Evolutionary conservation across 2,797 vertebrate species (phyloP).

Genomic region (Capromys pilorides): DNA sequence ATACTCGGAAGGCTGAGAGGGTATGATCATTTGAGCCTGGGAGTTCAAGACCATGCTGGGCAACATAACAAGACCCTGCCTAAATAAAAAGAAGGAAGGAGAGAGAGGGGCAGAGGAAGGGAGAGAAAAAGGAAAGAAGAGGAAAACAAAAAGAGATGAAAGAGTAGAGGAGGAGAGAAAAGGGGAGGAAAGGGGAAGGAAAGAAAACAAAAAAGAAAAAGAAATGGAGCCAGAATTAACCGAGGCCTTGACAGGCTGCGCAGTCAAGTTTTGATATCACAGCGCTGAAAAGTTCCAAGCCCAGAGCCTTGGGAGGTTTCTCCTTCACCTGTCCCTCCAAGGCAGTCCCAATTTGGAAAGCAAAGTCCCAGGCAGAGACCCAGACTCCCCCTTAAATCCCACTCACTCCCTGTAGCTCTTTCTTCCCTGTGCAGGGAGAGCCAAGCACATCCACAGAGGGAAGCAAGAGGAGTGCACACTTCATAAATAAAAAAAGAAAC

Average conservation of each 20-base stretch:
- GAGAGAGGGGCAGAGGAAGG: too few species aligned
- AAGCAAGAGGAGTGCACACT: conserved; percentile 67
- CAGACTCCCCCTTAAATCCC: neutral
- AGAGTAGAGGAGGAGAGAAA: too few species aligned
- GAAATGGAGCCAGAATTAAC: neutral
- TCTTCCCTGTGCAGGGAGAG: neutral
- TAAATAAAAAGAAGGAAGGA: neutral
- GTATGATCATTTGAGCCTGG: neutral
- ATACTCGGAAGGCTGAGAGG: neutral
- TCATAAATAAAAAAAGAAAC: conserved; percentile 78
- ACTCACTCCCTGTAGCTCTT: neutral
- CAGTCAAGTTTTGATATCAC: neutral
- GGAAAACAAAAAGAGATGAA: neutral
- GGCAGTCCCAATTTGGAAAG: conserved; percentile 6
- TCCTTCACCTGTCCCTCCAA: neutral
- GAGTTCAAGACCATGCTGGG: neutral
- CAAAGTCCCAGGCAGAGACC: neutral
- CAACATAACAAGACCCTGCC: neutral
- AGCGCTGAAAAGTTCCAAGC: neutral
- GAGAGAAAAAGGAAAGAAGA: too few species aligned
- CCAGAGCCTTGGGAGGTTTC: neutral
- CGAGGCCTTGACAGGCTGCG: neutral
- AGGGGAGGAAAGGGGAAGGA: neutral
- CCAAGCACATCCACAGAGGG: conserved; percentile 49
- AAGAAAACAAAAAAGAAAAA: neutral